Conservation (phyloP, 2,888 invertebrate species). For the Stenichneumon culpator region DNA sequence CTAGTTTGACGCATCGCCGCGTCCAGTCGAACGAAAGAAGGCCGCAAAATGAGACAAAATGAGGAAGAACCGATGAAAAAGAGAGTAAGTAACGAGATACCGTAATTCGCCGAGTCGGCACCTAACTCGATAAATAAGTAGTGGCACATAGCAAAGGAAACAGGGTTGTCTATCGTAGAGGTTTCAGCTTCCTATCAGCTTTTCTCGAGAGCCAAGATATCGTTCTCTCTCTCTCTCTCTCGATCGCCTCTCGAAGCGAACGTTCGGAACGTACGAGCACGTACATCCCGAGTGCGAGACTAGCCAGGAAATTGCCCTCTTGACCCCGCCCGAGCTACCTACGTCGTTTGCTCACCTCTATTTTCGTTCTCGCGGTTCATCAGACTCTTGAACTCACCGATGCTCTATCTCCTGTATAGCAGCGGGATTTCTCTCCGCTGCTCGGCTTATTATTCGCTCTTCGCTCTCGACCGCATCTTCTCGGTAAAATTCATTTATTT, state of each 20-base stretch:
- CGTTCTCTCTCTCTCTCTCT: not conserved
- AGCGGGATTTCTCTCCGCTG: slow-evolving; percentile 2
- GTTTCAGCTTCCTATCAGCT: slow-evolving; percentile 22
- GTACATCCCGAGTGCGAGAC: slow-evolving; percentile 6
- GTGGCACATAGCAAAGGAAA: slow-evolving; percentile 1
- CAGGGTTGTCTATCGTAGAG: not conserved
- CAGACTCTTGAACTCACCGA: slow-evolving; percentile 21
- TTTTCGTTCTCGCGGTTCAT: slow-evolving; percentile 47
- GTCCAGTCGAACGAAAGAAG: not conserved
- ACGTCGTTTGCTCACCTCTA: slow-evolving; percentile 35
- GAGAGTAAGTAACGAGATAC: not conserved
- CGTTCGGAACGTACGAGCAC: slow-evolving; percentile 21
- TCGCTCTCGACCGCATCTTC: not conserved
- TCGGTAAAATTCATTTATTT: slow-evolving; percentile 9
- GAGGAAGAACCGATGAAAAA: not conserved
- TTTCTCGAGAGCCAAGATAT: slow-evolving; percentile 6
- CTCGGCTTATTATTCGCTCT: slow-evolving; percentile 17
- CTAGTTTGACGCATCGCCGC: not conserved
- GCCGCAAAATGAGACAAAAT: not conserved
- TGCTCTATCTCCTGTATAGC: slow-evolving; percentile 32
- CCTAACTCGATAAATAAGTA: slow-evolving; percentile 36
- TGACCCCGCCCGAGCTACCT: slow-evolving; percentile 25
- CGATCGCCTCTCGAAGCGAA: slow-evolving; percentile 14
- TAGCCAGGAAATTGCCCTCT: slow-evolving; percentile 42
- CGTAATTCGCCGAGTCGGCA: slow-evolving; percentile 18